Conservation (phyloP, 2,797 vertebrate species). For the Thamnophis elegans region DNA sequence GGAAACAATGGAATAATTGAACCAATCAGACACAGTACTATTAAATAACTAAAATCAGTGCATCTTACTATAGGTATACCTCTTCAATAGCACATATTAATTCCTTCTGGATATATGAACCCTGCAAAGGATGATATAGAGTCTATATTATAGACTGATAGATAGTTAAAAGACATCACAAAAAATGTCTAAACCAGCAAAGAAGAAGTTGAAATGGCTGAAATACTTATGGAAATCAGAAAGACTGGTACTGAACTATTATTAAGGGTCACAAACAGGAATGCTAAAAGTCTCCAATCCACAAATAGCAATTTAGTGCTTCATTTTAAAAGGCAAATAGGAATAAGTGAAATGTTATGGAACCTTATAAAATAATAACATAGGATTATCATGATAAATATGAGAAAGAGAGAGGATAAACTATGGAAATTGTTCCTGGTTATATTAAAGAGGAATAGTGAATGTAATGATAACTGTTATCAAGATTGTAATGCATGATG, state of each 20-base stretch:
- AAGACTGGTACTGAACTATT: background rate
- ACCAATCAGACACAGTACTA: background rate
- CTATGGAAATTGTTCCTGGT: background rate
- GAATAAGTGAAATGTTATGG: background rate
- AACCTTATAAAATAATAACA: background rate
- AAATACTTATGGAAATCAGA: background rate
- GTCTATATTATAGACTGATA: too few species aligned
- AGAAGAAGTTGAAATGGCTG: background rate
- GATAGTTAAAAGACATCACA: background rate
- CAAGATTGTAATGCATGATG: background rate
- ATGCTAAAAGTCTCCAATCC: background rate
- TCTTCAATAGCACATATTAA: background rate
- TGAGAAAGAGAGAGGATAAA: background rate
- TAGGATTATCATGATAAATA: background rate
- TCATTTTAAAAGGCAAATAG: background rate
- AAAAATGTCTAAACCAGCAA: background rate
- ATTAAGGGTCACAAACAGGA: background rate
- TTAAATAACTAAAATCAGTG: slow-evolving; percentile 12
- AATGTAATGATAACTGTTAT: background rate
- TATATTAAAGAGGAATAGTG: background rate
- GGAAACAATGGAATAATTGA: slow-evolving; percentile 12
- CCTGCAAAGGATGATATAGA: background rate
- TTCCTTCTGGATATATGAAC: background rate
- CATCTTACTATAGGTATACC: slow-evolving; percentile 22
- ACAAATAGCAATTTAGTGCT: background rate